These are phyloP conservation scores for Silurus asotus DNA, from an alignment of 2,113 vertebrate genomes.

Conservation along the genomic window DNA sequence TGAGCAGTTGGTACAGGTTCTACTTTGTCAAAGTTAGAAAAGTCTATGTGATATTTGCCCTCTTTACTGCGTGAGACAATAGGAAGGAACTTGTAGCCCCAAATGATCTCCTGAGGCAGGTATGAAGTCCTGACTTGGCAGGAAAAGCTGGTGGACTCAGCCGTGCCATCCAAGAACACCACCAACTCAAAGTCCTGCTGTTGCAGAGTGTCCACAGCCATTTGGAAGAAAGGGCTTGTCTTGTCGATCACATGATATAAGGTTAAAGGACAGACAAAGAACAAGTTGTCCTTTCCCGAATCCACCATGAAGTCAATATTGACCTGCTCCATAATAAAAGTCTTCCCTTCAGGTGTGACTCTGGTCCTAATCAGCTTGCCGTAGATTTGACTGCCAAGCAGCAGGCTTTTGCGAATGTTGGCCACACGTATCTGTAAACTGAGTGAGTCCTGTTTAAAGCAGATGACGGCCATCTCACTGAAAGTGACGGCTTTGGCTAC, in stretches of 20 bases:
- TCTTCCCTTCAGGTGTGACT: constrained; percentile 86
- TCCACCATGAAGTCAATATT: constrained; percentile 91
- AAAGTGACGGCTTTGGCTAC: constrained; percentile 93
- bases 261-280: constrained; percentile 92
- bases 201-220: constrained; percentile 86
- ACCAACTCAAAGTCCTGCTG: constrained; percentile 93
- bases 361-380: constrained; percentile 92
- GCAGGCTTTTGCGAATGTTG: constrained; percentile 91
- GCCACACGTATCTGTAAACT: constrained; percentile 90
- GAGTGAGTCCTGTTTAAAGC: constrained; percentile 84
- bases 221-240: constrained; percentile 90
- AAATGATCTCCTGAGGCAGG: constrained; percentile 91
- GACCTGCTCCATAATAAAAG: constrained; percentile 92
- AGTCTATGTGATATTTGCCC: constrained; percentile 92
- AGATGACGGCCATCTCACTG: constrained; percentile 89
- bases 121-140: constrained; percentile 96
- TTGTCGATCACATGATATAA: constrained; percentile 91
- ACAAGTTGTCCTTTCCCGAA: constrained; percentile 92
- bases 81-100: constrained; percentile 92
- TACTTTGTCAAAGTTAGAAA: constrained; percentile 93
- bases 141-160: constrained; percentile 90
- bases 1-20: constrained; percentile 88
- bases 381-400: constrained; percentile 92
- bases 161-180: constrained; percentile 92
- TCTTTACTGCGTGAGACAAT: constrained; percentile 94